Conservation (phyloP, 2,888 invertebrate genomes). For the Diaphora mendica region DNA sequence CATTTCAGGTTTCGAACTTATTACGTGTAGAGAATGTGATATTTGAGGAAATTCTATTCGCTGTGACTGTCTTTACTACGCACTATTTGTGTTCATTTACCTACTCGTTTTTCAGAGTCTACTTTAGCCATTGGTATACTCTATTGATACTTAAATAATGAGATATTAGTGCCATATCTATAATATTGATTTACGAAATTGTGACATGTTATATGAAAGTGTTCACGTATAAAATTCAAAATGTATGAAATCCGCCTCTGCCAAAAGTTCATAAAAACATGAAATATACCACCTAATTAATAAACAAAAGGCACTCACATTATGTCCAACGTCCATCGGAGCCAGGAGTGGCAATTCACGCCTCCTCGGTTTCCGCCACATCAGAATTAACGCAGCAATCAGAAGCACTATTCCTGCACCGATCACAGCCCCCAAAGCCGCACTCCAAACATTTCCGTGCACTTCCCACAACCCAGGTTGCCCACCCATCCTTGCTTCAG, state of each 20-base stretch:
- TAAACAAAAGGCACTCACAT: constrained; percentile 63
- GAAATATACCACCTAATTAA: neutral
- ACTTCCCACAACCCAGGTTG: constrained; percentile 45
- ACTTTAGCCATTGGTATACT: no score
- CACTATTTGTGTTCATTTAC: neutral
- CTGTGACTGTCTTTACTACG: neutral
- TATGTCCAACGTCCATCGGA: constrained; percentile 76
- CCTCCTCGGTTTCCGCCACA: constrained; percentile 72
- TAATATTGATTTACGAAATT: no score
- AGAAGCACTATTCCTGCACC: constrained; percentile 77
- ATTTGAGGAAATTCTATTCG: neutral
- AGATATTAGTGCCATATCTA: no score
- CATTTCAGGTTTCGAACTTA: neutral
- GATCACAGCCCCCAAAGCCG: constrained; percentile 72
- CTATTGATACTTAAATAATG: no score
- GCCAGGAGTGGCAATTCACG: constrained; percentile 68
- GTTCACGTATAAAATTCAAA: no score
- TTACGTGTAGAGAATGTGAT: neutral
- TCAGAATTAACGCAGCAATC: constrained; percentile 67
- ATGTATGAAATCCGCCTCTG: neutral
- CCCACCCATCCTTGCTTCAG: constrained; percentile 60
- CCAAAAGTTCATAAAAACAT: neutral
- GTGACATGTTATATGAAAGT: no score
- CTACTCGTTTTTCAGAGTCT: neutral
- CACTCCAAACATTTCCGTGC: constrained; percentile 74